Base-by-base conservation (phyloP, 2,888 invertebrate species). In the Drosophila rubida region DNA sequence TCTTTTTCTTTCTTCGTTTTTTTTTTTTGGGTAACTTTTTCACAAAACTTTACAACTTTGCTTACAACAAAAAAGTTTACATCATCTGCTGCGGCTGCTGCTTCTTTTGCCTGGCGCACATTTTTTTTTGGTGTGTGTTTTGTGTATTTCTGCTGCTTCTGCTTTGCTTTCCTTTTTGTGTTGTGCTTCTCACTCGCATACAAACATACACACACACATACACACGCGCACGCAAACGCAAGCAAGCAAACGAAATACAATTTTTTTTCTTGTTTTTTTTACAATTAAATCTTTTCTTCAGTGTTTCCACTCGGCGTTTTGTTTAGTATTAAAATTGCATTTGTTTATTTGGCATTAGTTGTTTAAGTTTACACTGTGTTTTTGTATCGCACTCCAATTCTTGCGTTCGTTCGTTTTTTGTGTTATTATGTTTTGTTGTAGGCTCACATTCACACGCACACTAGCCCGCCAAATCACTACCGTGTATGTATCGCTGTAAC, bases 381-480 rank as follows among this genome's bases (percentile, higher is more conserved):
- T 63, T 69, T 69, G 62, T 66, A 37, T 46, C 49, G 30, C 61
- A 72, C 58, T 69, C 50, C 37, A 54, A 69, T 79, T 64, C 64
- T 61, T 51, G 53, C 25, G 25, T 37, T 25, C 32, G 32, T 58
- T 30, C 48, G 49, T 64, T 79, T 70, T 68, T 60, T 76, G 65
- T 61, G 63, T 65, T 65, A 64, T 68, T 80, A 65, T 66, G 65
- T 77, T 80, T 71, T 77, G 68, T 77, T 87, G 66, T 82, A 75
- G 63, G 78, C 69, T 77, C 73, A 73, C 51, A 74, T 68, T 80
- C 65, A 77, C 81, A 84, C 80, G 78, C 78, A 81, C 64, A 77
- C 77, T 50, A 78, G 78, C 87, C 81, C 81, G 81, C 81, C 85
- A 81, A 81, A 84, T 81, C 87, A 87, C 81, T 87, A 84, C 87